Percentiles rank a stretch among this genome's conserved stretches.
These are phyloP conservation scores for Hippoglossus stenolepis DNA, from an alignment of 2,113 vertebrate species.

Conservation along the genomic window DNA sequence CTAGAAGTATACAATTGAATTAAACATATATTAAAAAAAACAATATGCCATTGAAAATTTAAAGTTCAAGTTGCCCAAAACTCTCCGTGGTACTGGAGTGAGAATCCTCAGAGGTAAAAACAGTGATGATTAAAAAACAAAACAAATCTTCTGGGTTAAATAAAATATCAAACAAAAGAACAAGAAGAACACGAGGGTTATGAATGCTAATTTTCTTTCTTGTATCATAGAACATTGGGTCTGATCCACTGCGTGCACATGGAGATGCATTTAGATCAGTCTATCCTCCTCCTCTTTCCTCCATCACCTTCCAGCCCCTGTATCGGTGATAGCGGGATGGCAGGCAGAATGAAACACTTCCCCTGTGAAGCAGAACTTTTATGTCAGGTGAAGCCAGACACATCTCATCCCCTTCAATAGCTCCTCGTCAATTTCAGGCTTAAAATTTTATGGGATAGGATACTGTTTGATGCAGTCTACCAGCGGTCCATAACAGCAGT, in stretches of 20 bases:
- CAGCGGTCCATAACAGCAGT: constrained; percentile 99
- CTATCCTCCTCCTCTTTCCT: constrained; percentile 54
- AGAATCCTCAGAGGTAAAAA: neutral
- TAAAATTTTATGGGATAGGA: constrained; percentile 98
- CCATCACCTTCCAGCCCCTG: constrained; percentile 58
- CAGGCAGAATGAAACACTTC: constrained; percentile 79
- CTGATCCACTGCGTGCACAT: constrained; percentile 60
- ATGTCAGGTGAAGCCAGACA: constrained; percentile 94
- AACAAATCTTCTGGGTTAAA: neutral
- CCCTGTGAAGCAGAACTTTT: constrained; percentile 92
- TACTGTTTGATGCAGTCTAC: constrained; percentile 99
- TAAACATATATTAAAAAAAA: neutral
- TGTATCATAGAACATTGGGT: constrained; percentile 61
- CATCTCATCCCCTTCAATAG: constrained; percentile 89
- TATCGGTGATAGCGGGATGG: constrained; percentile 71
- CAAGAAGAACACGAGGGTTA: constrained; percentile 8
- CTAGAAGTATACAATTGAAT: constrained; percentile 17
- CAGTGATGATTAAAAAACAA: neutral
- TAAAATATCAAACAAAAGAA: constrained; percentile 23
- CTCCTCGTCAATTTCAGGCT: constrained; percentile 92
- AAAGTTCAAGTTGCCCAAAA: constrained; percentile 35
- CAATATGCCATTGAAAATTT: neutral
- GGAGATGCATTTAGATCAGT: constrained; percentile 65
- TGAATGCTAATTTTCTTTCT: constrained; percentile 34
- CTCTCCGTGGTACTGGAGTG: constrained; percentile 63